Percentiles rank a stretch among this genome's conserved stretches.
Evolutionary conservation across 2,113 vertebrate genomes (phyloP).

Genomic region (Pyrgilauda ruficollis): DNA sequence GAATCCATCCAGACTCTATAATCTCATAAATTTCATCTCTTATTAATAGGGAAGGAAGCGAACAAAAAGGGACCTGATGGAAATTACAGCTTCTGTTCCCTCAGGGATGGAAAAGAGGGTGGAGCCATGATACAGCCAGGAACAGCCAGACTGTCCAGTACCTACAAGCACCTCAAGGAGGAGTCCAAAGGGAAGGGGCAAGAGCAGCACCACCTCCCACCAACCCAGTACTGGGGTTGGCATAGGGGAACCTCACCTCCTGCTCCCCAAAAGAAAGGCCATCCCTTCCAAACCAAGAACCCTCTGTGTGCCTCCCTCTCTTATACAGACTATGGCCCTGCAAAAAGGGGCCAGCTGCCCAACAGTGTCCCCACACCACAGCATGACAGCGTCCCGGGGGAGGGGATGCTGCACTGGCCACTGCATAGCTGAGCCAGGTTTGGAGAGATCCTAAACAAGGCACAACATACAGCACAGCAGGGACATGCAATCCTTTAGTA

Average conservation of each 20-base stretch:
- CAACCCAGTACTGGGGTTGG: background rate
- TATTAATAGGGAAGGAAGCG: slow-evolving; percentile 41
- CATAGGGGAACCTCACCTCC: background rate
- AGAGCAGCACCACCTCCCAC: background rate
- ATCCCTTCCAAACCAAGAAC: background rate
- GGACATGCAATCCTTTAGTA: background rate
- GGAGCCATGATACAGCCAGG: background rate
- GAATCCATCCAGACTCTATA: background rate
- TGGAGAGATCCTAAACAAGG: background rate
- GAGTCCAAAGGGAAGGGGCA: background rate
- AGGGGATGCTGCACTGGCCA: background rate
- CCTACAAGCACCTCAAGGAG: background rate
- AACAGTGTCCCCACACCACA: background rate
- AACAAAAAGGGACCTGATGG: slow-evolving; percentile 31
- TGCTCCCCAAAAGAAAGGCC: background rate
- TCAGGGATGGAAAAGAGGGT: background rate
- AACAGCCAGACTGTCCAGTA: background rate
- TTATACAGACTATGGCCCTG: background rate
- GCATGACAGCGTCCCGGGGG: background rate
- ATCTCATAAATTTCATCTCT: slow-evolving; percentile 48
- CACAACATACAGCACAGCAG: background rate
- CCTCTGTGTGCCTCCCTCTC: background rate
- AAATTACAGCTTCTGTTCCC: slow-evolving; percentile 19
- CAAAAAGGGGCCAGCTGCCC: background rate
- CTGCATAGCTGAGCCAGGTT: background rate